Percentiles rank a stretch among this genome's conserved stretches.
phyloP scores from a whole-genome alignment of 2,888 invertebrate genomes.

The Tyria jacobaeae region DNA sequence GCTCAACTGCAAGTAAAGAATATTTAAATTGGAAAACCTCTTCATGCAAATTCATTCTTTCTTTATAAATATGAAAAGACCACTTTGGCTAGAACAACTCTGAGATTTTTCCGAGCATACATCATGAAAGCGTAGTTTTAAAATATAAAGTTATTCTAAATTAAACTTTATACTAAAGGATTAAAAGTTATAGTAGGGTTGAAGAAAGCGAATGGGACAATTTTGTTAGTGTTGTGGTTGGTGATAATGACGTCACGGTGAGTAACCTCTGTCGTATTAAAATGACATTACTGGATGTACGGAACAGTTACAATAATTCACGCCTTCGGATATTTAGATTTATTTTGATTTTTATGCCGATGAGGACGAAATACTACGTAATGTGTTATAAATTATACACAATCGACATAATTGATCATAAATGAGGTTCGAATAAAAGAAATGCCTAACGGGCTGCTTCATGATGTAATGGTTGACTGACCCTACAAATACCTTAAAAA shows the following conservation, averaged over 20 bases:
- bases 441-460: neutral
- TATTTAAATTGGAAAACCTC: constrained; percentile 22
- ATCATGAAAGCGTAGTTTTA: constrained; percentile 15
- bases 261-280: constrained; percentile 75
- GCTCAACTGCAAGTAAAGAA: constrained; percentile 25
- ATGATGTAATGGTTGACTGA: neutral
- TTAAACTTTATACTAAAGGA: constrained; percentile 39
- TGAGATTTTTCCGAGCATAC: constrained; percentile 47
- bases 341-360: constrained; percentile 50
- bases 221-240: constrained; percentile 49
- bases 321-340: constrained; percentile 69
- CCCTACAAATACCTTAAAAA: neutral
- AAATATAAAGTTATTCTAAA: constrained; percentile 26
- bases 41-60: constrained; percentile 61
- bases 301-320: constrained; percentile 78
- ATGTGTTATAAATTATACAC: constrained; percentile 38
- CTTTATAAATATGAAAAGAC: constrained; percentile 57
- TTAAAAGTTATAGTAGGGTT: constrained; percentile 27
- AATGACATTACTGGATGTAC: constrained; percentile 80
- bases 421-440: constrained; percentile 1
- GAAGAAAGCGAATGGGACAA: constrained; percentile 12
- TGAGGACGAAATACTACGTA: constrained; percentile 32
- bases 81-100: constrained; percentile 58
- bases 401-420: constrained; percentile 2
- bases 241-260: constrained; percentile 82